A percentile compares a stretch with the other conserved stretches of the same genome.
Conservation (phyloP, 2,888 invertebrate genomes). For the Stratiomys singularior region DNA sequence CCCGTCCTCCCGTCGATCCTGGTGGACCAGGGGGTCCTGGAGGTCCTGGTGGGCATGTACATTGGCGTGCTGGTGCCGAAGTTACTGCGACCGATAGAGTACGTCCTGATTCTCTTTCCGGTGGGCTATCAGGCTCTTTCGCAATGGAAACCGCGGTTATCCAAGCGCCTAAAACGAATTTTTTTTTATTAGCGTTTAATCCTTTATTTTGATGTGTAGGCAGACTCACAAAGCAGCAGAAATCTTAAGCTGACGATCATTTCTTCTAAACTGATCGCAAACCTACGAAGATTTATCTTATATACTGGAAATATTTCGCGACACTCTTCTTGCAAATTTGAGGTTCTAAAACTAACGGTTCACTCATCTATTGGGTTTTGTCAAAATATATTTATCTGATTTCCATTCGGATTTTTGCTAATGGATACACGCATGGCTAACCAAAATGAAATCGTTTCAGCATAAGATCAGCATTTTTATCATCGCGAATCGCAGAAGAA, state of each 20-base stretch:
- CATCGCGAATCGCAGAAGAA: constrained; percentile 9
- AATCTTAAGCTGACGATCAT: constrained; percentile 39
- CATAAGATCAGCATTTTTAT: constrained; percentile 12
- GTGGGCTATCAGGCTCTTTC: background rate
- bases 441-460: constrained; percentile 14
- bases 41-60: constrained; percentile 68
- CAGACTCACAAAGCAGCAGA: constrained; percentile 32
- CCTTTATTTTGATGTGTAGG: background rate
- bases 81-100: background rate
- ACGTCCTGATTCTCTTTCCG: background rate
- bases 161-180: constrained; percentile 17
- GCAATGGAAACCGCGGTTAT: constrained; percentile 11
- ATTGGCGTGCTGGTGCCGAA: constrained; percentile 67
- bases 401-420: background rate
- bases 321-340: background rate
- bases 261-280: constrained; percentile 20
- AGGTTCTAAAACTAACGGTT: constrained; percentile 33
- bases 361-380: background rate
- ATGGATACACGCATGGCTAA: background rate
- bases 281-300: background rate
- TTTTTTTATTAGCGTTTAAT: background rate
- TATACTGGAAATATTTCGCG: constrained; percentile 22
- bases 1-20: constrained; percentile 75
- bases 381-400: constrained; percentile 6
- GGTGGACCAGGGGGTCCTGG: constrained; percentile 72